Evolutionary conservation across 2,888 invertebrate genomes (phyloP).

Genomic region (Xestobium rufovillosum): DNA sequence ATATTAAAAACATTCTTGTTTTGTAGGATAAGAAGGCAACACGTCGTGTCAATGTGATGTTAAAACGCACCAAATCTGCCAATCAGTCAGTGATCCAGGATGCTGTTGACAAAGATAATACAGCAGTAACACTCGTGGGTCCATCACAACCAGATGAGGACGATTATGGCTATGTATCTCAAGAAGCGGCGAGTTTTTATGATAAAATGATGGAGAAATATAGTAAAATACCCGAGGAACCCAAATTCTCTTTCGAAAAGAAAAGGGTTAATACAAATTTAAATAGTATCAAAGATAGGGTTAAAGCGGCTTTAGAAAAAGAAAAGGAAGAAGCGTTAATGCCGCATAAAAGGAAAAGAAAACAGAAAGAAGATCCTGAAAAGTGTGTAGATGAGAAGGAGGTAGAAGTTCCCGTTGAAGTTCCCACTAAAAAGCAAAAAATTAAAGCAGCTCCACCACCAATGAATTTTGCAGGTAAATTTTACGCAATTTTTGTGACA

Average conservation of each 20-base stretch:
- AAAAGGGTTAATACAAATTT: constrained; percentile 47
- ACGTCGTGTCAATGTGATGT: constrained; percentile 43
- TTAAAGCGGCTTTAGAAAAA: constrained; percentile 63
- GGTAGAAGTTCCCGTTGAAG: constrained; percentile 33
- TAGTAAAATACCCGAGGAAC: constrained; percentile 62
- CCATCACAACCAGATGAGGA: constrained; percentile 81
- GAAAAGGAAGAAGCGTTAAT: constrained; percentile 66
- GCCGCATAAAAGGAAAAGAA: constrained; percentile 57
- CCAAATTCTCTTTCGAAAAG: constrained; percentile 55
- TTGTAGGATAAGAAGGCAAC: constrained; percentile 42
- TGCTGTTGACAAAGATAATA: constrained; percentile 68
- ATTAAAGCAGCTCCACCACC: constrained; percentile 59
- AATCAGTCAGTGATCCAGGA: constrained; percentile 80
- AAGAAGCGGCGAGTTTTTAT: constrained; percentile 72
- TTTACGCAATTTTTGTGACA: too few relatives aligned
- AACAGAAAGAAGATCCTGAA: constrained; percentile 32
- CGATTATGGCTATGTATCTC: constrained; percentile 85
- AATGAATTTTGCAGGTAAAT: constrained; percentile 60
- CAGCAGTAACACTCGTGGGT: constrained; percentile 65
- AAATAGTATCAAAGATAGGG: constrained; percentile 62
- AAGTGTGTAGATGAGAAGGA: constrained; percentile 28
- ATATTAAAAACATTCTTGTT: constrained; percentile 10
- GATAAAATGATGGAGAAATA: constrained; percentile 82
- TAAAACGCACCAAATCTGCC: constrained; percentile 83
- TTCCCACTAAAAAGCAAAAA: constrained; percentile 47